Base-by-base conservation (phyloP, 2,113 vertebrate genomes). In the Alces alces region DNA sequence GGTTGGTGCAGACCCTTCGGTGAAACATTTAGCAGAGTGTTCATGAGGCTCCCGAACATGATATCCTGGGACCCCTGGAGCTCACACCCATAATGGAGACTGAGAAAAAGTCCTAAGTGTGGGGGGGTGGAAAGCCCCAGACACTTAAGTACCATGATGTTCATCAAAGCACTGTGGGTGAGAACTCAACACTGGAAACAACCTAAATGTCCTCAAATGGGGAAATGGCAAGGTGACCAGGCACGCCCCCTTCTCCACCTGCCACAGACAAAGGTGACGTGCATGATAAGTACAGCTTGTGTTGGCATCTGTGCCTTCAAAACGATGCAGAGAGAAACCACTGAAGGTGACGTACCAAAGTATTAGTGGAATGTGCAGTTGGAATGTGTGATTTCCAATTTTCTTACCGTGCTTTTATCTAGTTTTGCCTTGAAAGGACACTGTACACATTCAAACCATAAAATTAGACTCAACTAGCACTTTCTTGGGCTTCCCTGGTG, bases 281-380 rank as follows among this genome's bases (percentile, higher is more conserved):
- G 9, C 19, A 7, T 73, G 7, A 19, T 28, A 3, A 3, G 4
- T 4, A 6, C 55, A 36, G 23, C 39, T 25, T 27, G 27, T 21
- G 21, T 6, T 33, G 90, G 36, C 39, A 39, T 57, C 64, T 7
- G 16, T 54, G 11, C 39, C 91, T 70, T 28, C 15, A 7, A 10
- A 33, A 33, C 4, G 9, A 3, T 3, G 0, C 30, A 3, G 79
- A 28, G 36, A 47, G 0, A 43, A 23, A 2, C 39, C 12, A 0
- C 11, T 0, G 45, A 39, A 36, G 70, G 70, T 8, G 70, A 58
- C 60, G 17, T 4, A 14, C 54, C 5, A 0, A 50, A 16, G 36
- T 6, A 10, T 14, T 6, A 9, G 28, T 12, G 1, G 13, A 8
- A 39, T 16, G 33, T 23, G 61, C 17, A 50, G n/a, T 14, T 15